Conservation (phyloP, 2,797 vertebrate genomes). For the Anisognathus igniventris region DNA sequence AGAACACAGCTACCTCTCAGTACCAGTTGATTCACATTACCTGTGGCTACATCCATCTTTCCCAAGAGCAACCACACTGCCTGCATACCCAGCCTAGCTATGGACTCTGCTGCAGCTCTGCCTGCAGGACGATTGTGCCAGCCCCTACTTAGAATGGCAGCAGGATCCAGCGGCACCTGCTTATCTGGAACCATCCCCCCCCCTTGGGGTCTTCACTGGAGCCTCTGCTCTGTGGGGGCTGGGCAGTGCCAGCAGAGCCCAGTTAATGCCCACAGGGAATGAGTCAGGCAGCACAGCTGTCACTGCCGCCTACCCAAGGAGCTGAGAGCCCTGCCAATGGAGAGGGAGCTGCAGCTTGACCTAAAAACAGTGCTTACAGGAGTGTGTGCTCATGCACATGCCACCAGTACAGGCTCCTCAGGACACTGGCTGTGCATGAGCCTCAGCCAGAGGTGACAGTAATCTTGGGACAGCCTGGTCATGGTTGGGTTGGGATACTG, state of each 20-base stretch:
- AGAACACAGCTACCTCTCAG: neutral
- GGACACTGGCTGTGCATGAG: fast-evolving
- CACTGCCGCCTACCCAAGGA: neutral
- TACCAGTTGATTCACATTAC: neutral
- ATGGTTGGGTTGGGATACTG: neutral
- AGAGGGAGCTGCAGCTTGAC: neutral
- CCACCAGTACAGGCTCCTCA: fast-evolving
- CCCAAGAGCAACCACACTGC: fast-evolving
- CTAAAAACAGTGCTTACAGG: neutral
- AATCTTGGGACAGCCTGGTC: neutral
- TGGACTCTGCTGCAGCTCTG: neutral
- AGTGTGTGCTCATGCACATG: neutral
- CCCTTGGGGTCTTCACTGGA: neutral
- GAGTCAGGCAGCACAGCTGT: neutral
- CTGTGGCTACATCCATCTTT: neutral
- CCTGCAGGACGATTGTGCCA: neutral
- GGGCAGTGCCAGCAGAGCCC: neutral
- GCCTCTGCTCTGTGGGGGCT: neutral
- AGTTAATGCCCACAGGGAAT: neutral
- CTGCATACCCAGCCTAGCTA: fast-evolving
- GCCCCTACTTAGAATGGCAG: neutral
- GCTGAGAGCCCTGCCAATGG: fast-evolving
- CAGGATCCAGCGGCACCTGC: neutral
- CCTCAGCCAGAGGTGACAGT: neutral
- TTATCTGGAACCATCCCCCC: neutral